Percentiles rank a stretch among this genome's conserved stretches.
Evolutionary conservation across 2,113 vertebrate species (phyloP).

Genomic region (Montifringilla adamsi): DNA sequence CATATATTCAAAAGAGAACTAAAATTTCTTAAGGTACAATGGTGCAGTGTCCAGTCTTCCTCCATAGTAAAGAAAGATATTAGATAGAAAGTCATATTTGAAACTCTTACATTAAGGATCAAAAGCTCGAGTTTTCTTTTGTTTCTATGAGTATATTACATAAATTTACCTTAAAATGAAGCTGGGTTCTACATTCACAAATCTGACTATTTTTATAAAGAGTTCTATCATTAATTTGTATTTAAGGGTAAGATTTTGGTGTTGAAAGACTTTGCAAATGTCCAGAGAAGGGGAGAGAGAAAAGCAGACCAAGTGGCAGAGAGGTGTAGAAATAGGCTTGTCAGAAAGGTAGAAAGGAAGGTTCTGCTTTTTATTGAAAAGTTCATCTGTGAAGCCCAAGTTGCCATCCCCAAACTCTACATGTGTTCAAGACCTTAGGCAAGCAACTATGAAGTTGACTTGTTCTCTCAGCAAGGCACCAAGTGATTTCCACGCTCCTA

Average conservation of each 20-base stretch:
- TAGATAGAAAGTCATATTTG: neutral
- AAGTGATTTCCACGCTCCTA: neutral
- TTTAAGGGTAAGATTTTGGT: neutral
- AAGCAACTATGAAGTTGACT: neutral
- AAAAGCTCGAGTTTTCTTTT: neutral
- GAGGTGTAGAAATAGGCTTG: neutral
- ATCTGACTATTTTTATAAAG: neutral
- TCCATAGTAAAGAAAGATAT: neutral
- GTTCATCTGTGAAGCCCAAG: neutral
- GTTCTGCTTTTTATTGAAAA: neutral
- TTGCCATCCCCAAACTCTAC: neutral
- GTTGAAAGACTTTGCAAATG: neutral
- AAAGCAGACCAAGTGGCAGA: neutral
- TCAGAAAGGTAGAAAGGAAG: neutral
- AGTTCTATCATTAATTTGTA: neutral
- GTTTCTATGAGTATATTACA: neutral
- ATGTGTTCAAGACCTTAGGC: neutral
- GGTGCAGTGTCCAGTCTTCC: neutral
- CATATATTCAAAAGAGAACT: fast-evolving
- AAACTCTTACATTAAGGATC: neutral
- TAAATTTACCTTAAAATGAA: neutral
- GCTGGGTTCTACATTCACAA: neutral
- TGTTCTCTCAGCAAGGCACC: neutral
- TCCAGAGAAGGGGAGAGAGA: neutral
- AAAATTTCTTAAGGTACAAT: neutral